Conservation (phyloP, 2,113 vertebrate genomes). For the Platycercus adscitus region DNA sequence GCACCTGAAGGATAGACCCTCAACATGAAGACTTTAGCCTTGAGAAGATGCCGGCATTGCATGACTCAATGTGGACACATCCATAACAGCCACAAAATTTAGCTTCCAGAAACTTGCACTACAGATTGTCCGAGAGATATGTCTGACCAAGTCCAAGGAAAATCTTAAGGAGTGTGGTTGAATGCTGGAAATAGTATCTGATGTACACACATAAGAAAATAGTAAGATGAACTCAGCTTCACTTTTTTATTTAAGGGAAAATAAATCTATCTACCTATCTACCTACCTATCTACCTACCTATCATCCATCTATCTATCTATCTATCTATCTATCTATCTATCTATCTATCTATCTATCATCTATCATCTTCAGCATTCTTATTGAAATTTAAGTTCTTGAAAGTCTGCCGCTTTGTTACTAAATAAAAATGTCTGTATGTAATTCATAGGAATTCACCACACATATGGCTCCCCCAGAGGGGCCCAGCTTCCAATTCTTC, state of each 20-base stretch:
- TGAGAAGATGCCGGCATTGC: not conserved
- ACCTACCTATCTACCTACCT: not conserved
- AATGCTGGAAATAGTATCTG: not conserved
- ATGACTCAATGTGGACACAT: not conserved
- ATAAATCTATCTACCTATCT: not conserved
- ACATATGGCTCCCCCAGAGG: not conserved
- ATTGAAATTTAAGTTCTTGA: not conserved
- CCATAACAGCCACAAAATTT: fast-evolving
- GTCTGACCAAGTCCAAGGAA: not conserved
- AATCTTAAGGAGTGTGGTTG: not conserved
- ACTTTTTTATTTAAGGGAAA: not conserved
- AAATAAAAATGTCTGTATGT: not conserved
- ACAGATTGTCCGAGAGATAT: not conserved
- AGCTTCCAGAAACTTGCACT: not conserved
- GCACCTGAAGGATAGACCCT: not conserved
- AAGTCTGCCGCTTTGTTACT: not conserved
- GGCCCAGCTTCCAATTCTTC: not conserved
- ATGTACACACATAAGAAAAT: not conserved
- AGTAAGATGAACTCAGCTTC: not conserved
- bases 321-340: not conserved
- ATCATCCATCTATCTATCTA: not conserved
- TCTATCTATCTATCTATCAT: not conserved
- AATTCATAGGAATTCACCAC: not conserved
- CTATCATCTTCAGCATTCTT: not conserved
- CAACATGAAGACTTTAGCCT: not conserved